Conservation (phyloP, 2,797 vertebrate genomes). For the Muraenolepis orangiensis region DNA sequence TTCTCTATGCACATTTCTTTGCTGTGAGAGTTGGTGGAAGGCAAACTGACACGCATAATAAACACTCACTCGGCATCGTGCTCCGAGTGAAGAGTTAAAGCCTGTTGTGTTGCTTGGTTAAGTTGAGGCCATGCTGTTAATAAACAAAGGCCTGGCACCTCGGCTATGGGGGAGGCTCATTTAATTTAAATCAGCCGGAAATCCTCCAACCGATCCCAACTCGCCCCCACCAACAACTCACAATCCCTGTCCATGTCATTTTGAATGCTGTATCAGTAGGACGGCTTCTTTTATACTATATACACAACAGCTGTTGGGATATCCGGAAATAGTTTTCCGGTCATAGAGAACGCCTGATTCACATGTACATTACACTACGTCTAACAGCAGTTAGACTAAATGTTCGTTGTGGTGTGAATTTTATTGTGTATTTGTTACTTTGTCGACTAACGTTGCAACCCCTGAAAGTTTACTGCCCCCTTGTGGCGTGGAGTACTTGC, state of each 20-base stretch:
- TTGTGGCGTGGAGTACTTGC: background rate
- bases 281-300: too few species aligned
- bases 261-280: too few species aligned
- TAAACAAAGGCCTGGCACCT: slow-evolving; percentile 28
- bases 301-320: background rate
- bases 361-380: background rate
- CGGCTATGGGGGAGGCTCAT: slow-evolving; percentile 17
- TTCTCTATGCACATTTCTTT: too few species aligned
- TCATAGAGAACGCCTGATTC: background rate
- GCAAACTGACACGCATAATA: background rate
- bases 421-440: background rate
- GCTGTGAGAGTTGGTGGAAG: too few species aligned
- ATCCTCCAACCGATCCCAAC: background rate
- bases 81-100: slow-evolving; percentile 33
- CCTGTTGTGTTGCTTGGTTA: slow-evolving; percentile 18
- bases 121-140: slow-evolving; percentile 31
- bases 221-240: too few species aligned
- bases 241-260: too few species aligned
- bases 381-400: background rate
- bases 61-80: slow-evolving; percentile 15
- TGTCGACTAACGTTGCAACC: background rate
- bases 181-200: background rate
- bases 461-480: background rate
- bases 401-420: too few species aligned
- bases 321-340: background rate